Base-by-base conservation (phyloP, 2,113 vertebrate genomes). In the Xerus inauris region DNA sequence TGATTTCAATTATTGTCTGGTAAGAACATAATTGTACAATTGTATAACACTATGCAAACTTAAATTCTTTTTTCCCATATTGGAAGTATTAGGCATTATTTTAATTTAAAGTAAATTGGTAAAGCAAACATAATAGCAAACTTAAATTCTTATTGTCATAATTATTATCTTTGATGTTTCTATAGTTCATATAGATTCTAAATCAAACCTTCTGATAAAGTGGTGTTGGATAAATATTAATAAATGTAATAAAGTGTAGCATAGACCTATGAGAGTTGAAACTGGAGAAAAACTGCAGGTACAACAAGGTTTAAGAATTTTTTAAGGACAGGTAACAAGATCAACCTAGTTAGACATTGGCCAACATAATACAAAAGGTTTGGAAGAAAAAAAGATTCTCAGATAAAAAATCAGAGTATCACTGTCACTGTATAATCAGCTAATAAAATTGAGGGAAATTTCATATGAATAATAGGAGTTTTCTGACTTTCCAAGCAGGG, bases 401-500 rank as follows among this genome's bases (percentile, higher is more conserved):
- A 1, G 38, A 24, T 5, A 2, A 2, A 20, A 76, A 65, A 71
- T 49, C 38, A 32, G 57, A 90, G 38, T 73, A 35, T 77, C 62
- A 62, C 26, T 62, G 59, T 84, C 38, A 84, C 12, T 86, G 32
- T 32, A 89, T 9, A 8, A 73, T 38, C 19, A 30, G 2, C 45
- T 85, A 88, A 49, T 42, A 87, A 72, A 80, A 38, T 28, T 19
- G 16, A 76, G 42, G 40, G 42, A 87, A 73, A 6, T 54, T 71
- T 12, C 20, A 30, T 35, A 62, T 9, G 8, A 28, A 13, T 51
- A 64, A 2, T 6, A 24, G 8, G 16, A 40, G 32, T 3, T 65
- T 54, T 86, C 77, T 75, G 30, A 57, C 64, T 96, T 91, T 93
- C 35, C 76, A 77, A 79, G 51, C 49, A 87, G 67, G n/a, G 14